phyloP scores from a whole-genome alignment of 1,140 invertebrate genomes.

The Heliconius melpomene region DNA sequence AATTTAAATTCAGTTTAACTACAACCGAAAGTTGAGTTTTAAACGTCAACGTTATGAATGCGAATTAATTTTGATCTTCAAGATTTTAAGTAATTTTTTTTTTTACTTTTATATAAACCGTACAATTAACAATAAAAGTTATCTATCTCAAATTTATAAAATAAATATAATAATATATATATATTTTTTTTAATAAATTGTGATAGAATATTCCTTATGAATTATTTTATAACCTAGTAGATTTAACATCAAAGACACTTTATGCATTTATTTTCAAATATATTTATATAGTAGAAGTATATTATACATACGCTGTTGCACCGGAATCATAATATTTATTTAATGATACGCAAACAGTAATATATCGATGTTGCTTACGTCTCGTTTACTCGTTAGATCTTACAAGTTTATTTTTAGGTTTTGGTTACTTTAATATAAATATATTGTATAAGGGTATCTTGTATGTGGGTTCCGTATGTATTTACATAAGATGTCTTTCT shows the following conservation, averaged over 20 bases:
- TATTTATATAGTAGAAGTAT: background rate
- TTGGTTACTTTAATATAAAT: conserved; percentile 10
- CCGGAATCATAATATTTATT: conserved; percentile 33
- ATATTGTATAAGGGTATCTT: background rate
- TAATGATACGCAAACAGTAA: conserved; percentile 18
- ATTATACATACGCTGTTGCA: background rate
- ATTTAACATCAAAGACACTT: background rate
- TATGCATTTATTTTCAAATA: background rate
- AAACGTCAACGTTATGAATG: too few relatives aligned
- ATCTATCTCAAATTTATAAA: too few relatives aligned
- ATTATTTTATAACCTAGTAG: background rate
- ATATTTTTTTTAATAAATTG: too few relatives aligned
- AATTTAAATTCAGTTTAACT: background rate
- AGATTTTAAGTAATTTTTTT: too few relatives aligned
- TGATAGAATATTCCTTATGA: too few relatives aligned
- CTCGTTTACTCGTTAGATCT: conserved; percentile 20
- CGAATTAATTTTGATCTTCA: too few relatives aligned
- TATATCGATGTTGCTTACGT: background rate
- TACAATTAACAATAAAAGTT: too few relatives aligned
- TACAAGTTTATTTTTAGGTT: conserved; percentile 16
- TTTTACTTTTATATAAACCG: too few relatives aligned
- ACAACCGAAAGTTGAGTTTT: too few relatives aligned
- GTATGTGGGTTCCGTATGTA: background rate
- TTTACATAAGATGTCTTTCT: too few relatives aligned
- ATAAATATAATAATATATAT: too few relatives aligned